phyloP scores from a whole-genome alignment of 2,888 invertebrate genomes.

The Cosmia pyralina region DNA sequence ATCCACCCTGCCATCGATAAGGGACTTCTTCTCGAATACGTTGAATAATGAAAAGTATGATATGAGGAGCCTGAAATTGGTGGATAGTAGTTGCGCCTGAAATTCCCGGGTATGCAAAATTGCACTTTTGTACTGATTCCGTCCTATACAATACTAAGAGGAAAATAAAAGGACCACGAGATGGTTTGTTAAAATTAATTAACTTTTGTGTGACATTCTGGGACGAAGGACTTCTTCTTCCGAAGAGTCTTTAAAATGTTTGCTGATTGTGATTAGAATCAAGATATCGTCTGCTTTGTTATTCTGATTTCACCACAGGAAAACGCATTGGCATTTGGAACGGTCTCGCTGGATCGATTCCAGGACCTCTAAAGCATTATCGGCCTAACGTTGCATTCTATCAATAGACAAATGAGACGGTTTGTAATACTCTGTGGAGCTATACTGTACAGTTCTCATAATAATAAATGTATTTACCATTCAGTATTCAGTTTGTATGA shows the following conservation, averaged over 20 bases:
- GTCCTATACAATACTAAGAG: background rate
- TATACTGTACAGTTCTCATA: constrained; percentile 23
- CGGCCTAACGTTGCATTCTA: constrained; percentile 27
- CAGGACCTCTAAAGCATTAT: constrained; percentile 41
- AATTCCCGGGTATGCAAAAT: constrained; percentile 30
- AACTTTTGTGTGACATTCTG: background rate
- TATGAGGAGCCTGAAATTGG: background rate
- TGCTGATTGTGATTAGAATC: constrained; percentile 1
- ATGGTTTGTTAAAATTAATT: background rate
- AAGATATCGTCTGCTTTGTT: constrained; percentile 21
- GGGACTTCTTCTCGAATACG: background rate
- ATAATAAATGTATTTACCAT: constrained; percentile 40
- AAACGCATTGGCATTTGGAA: constrained; percentile 33
- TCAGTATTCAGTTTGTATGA: constrained; percentile 51
- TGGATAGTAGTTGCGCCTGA: constrained; percentile 12
- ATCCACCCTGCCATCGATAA: background rate
- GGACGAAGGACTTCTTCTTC: background rate
- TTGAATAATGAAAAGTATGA: background rate
- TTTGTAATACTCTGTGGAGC: constrained; percentile 27
- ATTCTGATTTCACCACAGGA: constrained; percentile 22
- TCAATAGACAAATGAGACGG: constrained; percentile 47
- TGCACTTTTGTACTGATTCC: background rate
- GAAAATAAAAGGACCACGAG: background rate
- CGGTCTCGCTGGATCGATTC: constrained; percentile 34
- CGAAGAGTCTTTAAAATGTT: background rate